These are phyloP conservation scores for Hylia prasina DNA, from an alignment of 2,113 vertebrate species.

Conservation along the genomic window DNA sequence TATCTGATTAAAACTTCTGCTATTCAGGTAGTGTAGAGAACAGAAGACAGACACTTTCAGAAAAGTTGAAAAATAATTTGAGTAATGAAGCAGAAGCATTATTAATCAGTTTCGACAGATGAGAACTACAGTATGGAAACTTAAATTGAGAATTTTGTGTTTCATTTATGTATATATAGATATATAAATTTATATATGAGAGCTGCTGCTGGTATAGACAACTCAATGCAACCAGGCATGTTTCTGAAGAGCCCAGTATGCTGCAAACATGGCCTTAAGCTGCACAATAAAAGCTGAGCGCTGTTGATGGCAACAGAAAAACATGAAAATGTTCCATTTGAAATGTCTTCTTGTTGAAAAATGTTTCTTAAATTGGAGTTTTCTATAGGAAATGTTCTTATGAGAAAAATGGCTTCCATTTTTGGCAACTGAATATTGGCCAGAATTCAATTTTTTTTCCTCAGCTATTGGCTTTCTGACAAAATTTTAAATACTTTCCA, in stretches of 20 bases:
- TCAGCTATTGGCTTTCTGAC: slow-evolving; percentile 2
- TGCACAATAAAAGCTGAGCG: slow-evolving; percentile 48
- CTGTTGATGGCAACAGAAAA: slow-evolving; percentile 43
- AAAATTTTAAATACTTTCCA: not conserved
- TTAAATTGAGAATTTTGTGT: not conserved
- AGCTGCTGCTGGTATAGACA: not conserved
- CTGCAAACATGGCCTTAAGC: slow-evolving; percentile 48
- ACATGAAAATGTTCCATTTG: slow-evolving; percentile 37
- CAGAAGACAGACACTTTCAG: not conserved
- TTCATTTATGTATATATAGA: not conserved
- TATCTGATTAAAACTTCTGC: not conserved
- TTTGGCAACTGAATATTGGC: slow-evolving; percentile 12
- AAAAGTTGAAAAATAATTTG: not conserved
- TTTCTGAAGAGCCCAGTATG: slow-evolving; percentile 38
- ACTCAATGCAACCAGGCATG: not conserved
- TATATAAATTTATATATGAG: not conserved
- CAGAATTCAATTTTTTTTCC: not conserved
- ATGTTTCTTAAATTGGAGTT: slow-evolving; percentile 26
- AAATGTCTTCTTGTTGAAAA: slow-evolving; percentile 41
- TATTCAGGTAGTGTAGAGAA: not conserved
- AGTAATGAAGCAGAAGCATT: not conserved
- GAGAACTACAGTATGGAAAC: not conserved
- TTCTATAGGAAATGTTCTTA: slow-evolving; percentile 28
- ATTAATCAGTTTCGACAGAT: not conserved
- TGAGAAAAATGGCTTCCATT: slow-evolving; percentile 26